Base-by-base conservation (phyloP, 2,888 invertebrate species). In the Diogma glabrata region DNA sequence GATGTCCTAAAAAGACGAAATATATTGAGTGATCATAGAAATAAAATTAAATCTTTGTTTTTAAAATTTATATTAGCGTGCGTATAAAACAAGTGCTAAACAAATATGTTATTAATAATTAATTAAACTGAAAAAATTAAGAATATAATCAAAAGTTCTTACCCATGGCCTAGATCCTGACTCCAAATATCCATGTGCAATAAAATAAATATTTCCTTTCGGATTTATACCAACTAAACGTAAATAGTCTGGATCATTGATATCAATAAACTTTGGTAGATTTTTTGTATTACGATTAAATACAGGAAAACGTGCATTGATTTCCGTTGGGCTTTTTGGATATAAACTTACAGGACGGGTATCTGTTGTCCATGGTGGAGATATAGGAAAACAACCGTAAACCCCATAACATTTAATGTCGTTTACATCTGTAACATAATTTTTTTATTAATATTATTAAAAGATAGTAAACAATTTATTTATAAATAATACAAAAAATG, bases 111-210 rank as follows among this genome's bases (percentile, higher is more conserved):
- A n/a, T n/a, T n/a, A n/a, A n/a, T n/a, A n/a, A 16, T 50, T 40
- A 33, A 47, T 52, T 51, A 52, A 38, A 51, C 45, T 50, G 6
- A 45, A 45, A 33, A 14, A 4, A 45, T 45, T n/a, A n/a, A n/a
- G n/a, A n/a, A n/a, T n/a, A n/a, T n/a, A n/a, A n/a, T n/a, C n/a
- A n/a, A n/a, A n/a, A n/a, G n/a, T n/a, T n/a, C n/a, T 58, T 72
- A 91, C 84, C 93, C 92, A 92, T 47, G 75, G 70, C 60, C 85
- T 84, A 55, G 82, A 78, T 1, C 90, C 90, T 40, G 83, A 80
- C 64, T 93, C 92, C 55, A 90, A 70, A 65, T 89, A 94, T 1
- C 93, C 94, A 62, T 94, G 94, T 2, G 86, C 77, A 54, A 94
- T 77, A 53, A 91, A 72, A 63, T 82, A 88, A 56, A 85, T 75